A percentile compares a stretch with the other conserved stretches of the same genome.
phyloP scores from a whole-genome alignment of 2,797 vertebrate species.

The Clarias laeviceps region DNA sequence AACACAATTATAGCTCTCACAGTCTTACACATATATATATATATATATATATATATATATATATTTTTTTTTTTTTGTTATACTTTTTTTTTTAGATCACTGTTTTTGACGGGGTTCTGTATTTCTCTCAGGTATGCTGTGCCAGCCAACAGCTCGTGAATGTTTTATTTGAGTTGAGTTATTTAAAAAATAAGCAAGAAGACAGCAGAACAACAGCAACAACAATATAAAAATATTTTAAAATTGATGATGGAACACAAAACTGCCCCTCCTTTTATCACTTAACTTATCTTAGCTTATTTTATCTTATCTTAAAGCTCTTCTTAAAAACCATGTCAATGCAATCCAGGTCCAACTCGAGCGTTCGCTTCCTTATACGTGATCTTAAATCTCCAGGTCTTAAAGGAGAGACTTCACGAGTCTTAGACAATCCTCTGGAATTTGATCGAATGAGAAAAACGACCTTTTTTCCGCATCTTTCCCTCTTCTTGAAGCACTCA shows the following conservation, averaged over 20 bases:
- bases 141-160: constrained; percentile 99
- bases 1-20: constrained; percentile 87
- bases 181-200: constrained; percentile 69
- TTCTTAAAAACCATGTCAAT: background rate
- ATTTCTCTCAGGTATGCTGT: constrained; percentile 99
- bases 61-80: constrained; percentile 78
- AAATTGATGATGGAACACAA: constrained; percentile 77
- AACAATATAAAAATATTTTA: constrained; percentile 57
- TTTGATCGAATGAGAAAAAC: constrained; percentile 77
- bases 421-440: constrained; percentile 96
- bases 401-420: constrained; percentile 86
- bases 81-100: constrained; percentile 82
- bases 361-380: constrained; percentile 85
- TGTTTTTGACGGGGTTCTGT: constrained; percentile 93
- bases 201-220: constrained; percentile 62
- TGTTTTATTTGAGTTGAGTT: constrained; percentile 92
- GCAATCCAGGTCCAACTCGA: constrained; percentile 80
- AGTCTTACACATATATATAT: constrained; percentile 82
- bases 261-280: constrained; percentile 59
- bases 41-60: constrained; percentile 3
- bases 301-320: constrained; percentile 79
- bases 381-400: constrained; percentile 86
- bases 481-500: constrained; percentile 87
- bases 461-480: constrained; percentile 64
- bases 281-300: constrained; percentile 44